phyloP scores from a whole-genome alignment of 2,797 vertebrate genomes.

The Euthynnus affinis region DNA sequence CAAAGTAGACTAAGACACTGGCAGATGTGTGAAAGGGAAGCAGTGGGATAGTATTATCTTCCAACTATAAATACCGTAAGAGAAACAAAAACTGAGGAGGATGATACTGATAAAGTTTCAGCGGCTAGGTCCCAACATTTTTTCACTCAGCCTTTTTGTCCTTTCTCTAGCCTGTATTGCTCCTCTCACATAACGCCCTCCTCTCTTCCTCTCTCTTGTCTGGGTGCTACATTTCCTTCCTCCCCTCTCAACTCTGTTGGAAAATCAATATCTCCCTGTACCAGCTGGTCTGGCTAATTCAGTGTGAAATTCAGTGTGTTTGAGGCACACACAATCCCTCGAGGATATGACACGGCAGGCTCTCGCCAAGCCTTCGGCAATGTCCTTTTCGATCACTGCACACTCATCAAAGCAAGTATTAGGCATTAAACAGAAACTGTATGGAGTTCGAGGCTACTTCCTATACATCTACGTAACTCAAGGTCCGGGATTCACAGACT shows the following conservation, averaged over 20 bases:
- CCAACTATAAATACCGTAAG: conserved; percentile 37
- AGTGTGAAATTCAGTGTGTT: conserved; percentile 82
- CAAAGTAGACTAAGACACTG: conserved; percentile 17
- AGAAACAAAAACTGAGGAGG: conserved; percentile 39
- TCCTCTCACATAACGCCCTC: conserved; percentile 54
- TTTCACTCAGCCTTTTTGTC: conserved; percentile 62
- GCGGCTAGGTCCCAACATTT: conserved; percentile 45
- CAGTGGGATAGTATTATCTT: conserved; percentile 38
- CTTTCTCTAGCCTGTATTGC: conserved; percentile 57
- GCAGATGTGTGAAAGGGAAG: conserved; percentile 34
- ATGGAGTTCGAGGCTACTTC: conserved; percentile 14
- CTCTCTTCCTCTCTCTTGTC: conserved; percentile 58
- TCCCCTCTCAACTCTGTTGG: conserved; percentile 65
- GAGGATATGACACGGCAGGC: conserved; percentile 69
- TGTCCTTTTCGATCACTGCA: conserved; percentile 69
- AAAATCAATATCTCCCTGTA: conserved; percentile 84
- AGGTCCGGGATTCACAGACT: conserved; percentile 2
- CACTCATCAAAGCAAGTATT: conserved; percentile 72
- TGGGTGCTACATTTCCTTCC: conserved; percentile 61
- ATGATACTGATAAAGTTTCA: conserved; percentile 55
- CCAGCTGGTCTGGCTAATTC: conserved; percentile 82
- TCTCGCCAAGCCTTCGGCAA: conserved; percentile 60
- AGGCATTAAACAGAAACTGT: conserved; percentile 56
- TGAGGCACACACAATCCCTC: conserved; percentile 72
- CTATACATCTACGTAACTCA: conserved; percentile 9